Conservation (phyloP, 2,113 vertebrate genomes). For the Ceyx cyanopectus region DNA sequence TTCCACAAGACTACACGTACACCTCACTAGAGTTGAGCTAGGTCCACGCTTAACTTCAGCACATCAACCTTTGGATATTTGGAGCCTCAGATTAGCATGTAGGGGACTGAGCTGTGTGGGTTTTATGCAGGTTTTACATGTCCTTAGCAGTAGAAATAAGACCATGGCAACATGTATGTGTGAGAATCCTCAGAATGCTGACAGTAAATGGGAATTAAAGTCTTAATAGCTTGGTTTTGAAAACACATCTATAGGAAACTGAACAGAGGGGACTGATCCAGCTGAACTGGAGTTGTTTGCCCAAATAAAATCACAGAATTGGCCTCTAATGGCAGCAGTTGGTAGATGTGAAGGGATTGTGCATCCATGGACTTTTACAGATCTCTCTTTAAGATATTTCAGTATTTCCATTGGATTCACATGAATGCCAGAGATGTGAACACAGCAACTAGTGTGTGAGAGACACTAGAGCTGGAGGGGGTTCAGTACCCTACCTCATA, state of each 20-base stretch:
- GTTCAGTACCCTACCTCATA: not conserved
- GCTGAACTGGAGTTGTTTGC: not conserved
- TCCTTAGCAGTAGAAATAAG: not conserved
- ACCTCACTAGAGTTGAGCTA: not conserved
- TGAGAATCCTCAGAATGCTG: not conserved
- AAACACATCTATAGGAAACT: not conserved
- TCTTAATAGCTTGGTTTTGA: not conserved
- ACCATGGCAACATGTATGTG: not conserved
- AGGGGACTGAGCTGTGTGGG: not conserved
- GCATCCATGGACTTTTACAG: not conserved
- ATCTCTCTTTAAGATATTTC: not conserved
- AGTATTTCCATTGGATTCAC: not conserved
- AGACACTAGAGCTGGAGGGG: not conserved
- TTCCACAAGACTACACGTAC: not conserved
- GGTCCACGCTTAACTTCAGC: not conserved
- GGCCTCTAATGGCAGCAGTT: not conserved
- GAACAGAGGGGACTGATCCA: not conserved
- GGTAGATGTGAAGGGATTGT: not conserved
- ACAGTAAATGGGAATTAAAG: not conserved
- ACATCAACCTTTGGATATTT: not conserved
- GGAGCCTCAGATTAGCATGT: not conserved
- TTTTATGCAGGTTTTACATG: not conserved
- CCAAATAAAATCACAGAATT: not conserved
- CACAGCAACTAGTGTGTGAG: fast-evolving
- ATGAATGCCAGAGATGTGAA: not conserved